Percentiles rank a stretch among this genome's conserved stretches.
Evolutionary conservation across 2,113 vertebrate genomes (phyloP).

Genomic region (Acrocephalus kingi): DNA sequence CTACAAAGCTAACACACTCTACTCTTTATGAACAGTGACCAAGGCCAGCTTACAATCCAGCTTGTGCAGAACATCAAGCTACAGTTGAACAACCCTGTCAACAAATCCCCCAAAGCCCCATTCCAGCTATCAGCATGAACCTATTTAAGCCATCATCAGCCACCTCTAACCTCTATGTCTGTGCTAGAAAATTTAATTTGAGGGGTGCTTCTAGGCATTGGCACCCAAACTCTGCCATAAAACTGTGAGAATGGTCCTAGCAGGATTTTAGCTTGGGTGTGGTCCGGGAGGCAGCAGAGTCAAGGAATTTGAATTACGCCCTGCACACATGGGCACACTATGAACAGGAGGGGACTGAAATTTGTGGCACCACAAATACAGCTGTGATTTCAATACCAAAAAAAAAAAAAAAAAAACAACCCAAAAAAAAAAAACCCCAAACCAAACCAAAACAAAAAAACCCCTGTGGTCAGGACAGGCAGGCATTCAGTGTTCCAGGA

Average conservation of each 20-base stretch:
- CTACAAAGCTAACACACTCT: background rate
- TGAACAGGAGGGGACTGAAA: background rate
- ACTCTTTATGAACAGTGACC: background rate
- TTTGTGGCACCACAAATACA: background rate
- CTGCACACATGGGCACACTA: accelerated
- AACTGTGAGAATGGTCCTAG: background rate
- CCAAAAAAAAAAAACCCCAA: too few species aligned
- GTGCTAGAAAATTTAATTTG: background rate
- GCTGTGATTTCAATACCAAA: background rate
- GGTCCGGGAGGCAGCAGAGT: background rate
- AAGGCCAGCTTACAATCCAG: background rate
- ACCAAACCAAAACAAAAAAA: background rate
- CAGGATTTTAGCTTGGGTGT: background rate
- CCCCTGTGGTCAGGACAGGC: background rate
- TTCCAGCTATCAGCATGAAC: background rate
- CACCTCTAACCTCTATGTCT: background rate
- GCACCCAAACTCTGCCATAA: background rate
- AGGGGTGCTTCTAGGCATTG: background rate
- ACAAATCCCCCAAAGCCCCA: background rate
- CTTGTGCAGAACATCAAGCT: background rate
- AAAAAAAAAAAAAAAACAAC: background rate
- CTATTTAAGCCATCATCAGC: background rate
- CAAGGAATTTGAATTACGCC: background rate
- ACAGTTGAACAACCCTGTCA: background rate
- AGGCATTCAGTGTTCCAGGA: accelerated